Base-by-base conservation (phyloP, 2,113 vertebrate genomes). In the Cairina moschata region DNA sequence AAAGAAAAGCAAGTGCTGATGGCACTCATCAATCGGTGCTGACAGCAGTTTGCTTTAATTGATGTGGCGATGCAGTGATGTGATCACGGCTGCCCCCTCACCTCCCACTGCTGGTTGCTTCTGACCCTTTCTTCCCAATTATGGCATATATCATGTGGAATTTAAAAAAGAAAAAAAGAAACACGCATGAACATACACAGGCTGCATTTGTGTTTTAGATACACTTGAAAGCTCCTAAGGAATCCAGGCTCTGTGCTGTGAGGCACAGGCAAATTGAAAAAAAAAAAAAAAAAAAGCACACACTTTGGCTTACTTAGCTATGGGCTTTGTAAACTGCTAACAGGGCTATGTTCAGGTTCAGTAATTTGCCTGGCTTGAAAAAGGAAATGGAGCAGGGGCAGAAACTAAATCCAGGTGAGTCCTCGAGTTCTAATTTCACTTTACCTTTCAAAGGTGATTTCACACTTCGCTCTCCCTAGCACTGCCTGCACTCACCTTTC, bases 211-310 rank as follows among this genome's bases (percentile, higher is more conserved):
- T 91, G 25, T 79, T 96, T 83, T 77, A 58, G 92, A 86, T 32
- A 65, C 50, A 86, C 83, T 92, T 73, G 83, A 92, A 85, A 92
- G 83, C 44, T 93, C 38, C 54, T 48, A 56, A 83, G 93, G 86
- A 96, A 95, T 88, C 69, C 69, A 81, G 44, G 50, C 34, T 31
- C 44, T 58, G 31, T 42, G 17, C 77, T 88, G 38, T 28, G 55
- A 92, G 80, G 40, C 58, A 79, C 58, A 92, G 80, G 40, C 58
- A 79, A 28, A 73, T 59, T 66, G 36, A 13, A 40, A 40, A 40
- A 40, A 40, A 29, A n/a, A 44, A 36, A 7, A 44, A 34, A 7
- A 1, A 26, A 42, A 68, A 25, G 23, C 12, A 21, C 6, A 32
- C 17, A 86, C 42, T 40, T 40, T 34, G 21, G 29, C 29, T 80